Evolutionary conservation across 2,888 invertebrate species (phyloP), one percentile per base, ranked within the genome.

Genomic region (Branchipolynoe longqiensis): DNA sequence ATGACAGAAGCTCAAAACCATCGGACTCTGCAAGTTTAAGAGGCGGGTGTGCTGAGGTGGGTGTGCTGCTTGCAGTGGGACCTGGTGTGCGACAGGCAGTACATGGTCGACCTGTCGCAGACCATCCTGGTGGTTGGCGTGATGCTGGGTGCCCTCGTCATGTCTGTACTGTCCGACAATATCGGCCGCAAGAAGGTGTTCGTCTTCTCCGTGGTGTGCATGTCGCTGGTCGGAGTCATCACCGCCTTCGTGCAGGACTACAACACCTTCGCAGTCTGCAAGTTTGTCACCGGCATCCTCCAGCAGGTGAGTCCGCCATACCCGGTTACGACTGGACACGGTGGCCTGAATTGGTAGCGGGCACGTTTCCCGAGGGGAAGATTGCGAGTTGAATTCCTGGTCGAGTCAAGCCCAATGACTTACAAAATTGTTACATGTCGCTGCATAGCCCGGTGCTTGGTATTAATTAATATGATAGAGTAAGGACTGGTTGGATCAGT

Each of bases 221-320:
- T 74, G 28, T 12, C 38, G 3, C 6, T 78, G 12, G 38, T 58
- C 2, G 84, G 84, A 8, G 31, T 84, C 40, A 2, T 73, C 38
- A 56, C 84, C 0, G 48, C 85, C 22, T 82, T 40, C 41, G 81
- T 64, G 4, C 25, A 59, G 31, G 82, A 84, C 74, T 83, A 82
- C 54, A n/a, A 54, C 25, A 38, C 78, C 6, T 88, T 88, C 83
- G 41, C 58, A 14, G 48, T 86, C 33, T 74, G 86, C 54, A 54
- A 87, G 3, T 87, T 88, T 48, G 28, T 86, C 25, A 83, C 73
- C 12, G 88, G 88, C 33, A 38, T 85, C 18, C 64, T 87, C 54
- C 88, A 88, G 38, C 88, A 88, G 87, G 88, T 87, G 48, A 25
- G 62, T n/a, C n/a, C n/a, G n/a, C n/a, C n/a, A n/a, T n/a, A n/a